phyloP scores from a whole-genome alignment of 2,888 invertebrate species.

The Diplolepis rosae region DNA sequence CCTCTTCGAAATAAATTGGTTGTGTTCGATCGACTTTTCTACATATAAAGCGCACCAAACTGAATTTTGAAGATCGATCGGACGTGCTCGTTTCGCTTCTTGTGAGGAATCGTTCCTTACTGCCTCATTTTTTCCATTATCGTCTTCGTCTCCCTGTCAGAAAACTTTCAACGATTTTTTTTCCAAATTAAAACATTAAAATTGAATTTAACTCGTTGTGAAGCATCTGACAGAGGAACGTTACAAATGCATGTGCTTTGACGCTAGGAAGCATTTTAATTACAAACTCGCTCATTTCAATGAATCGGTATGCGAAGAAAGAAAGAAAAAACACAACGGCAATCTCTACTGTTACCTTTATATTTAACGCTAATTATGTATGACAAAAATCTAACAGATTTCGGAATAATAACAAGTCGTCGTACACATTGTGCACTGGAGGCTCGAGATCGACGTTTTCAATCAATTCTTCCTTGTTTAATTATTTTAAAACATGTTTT shows the following conservation, averaged over 20 bases:
- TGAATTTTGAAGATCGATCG: conserved; percentile 27
- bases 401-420: conserved; percentile 68
- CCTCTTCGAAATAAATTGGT: conserved; percentile 32
- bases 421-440: conserved; percentile 31
- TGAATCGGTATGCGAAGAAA: conserved; percentile 48
- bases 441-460: not conserved
- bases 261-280: conserved; percentile 47
- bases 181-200: not conserved
- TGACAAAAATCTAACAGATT: conserved; percentile 71
- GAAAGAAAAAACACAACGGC: conserved; percentile 65
- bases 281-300: conserved; percentile 28
- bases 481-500: not conserved
- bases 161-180: conserved; percentile 28
- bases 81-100: conserved; percentile 41
- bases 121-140: conserved; percentile 9
- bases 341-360: conserved; percentile 62
- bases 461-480: not conserved
- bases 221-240: conserved; percentile 48
- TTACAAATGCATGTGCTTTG: conserved; percentile 53
- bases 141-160: not conserved
- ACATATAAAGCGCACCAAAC: not conserved
- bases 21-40: conserved; percentile 50
- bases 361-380: conserved; percentile 67
- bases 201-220: conserved; percentile 15
- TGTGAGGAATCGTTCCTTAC: conserved; percentile 66